Evolutionary conservation across 2,888 invertebrate species (phyloP).

Genomic region (Eumerus sabulonum): DNA sequence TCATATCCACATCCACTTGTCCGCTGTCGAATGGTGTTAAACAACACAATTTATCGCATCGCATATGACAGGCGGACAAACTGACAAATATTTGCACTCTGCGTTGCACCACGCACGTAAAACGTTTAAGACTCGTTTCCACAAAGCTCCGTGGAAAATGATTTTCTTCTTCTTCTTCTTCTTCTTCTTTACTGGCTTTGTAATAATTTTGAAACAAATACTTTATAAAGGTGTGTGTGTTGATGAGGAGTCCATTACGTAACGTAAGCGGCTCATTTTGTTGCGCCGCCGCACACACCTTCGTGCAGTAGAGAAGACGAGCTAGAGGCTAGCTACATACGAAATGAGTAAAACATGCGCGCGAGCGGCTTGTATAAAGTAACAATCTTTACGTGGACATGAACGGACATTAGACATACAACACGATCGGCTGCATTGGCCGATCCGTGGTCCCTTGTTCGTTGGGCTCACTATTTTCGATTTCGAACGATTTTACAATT

Average conservation of each 20-base stretch:
- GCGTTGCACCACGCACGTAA: conserved; percentile 20
- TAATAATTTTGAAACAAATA: conserved; percentile 69
- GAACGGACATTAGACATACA: conserved; percentile 55
- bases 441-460: too few relatives aligned
- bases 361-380: conserved; percentile 65
- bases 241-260: conserved; percentile 60
- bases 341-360: conserved; percentile 66
- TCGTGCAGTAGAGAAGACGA: conserved; percentile 31
- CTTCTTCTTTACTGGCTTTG: neutral
- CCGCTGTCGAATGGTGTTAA: conserved; percentile 35
- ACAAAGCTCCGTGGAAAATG: conserved; percentile 15
- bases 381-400: conserved; percentile 53
- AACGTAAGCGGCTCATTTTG: conserved; percentile 58
- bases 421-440: conserved; percentile 44
- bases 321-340: conserved; percentile 18
- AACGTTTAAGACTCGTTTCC: conserved; percentile 47
- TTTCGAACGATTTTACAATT: conserved; percentile 54
- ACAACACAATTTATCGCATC: conserved; percentile 40
- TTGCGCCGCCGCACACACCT: conserved; percentile 66
- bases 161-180: conserved; percentile 5
- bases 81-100: too few relatives aligned
- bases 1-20: too few relatives aligned
- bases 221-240: conserved; percentile 69
- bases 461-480: conserved; percentile 24
- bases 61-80: neutral